These are phyloP conservation scores for Punctoribates punctum DNA, from an alignment of 2,888 invertebrate species.

Conservation along the genomic window DNA sequence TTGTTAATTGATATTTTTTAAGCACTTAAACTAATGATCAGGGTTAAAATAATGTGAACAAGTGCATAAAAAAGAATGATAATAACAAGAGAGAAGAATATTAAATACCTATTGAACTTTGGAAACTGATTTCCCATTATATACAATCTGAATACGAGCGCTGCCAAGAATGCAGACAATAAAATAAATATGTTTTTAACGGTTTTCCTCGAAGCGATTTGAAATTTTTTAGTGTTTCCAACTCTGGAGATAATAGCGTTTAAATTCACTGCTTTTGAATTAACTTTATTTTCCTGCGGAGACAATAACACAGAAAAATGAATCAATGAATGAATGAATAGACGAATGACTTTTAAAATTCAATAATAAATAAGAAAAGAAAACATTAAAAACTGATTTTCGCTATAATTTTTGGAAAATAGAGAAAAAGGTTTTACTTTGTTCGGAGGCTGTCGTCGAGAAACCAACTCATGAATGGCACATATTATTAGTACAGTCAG, in stretches of 20 bases:
- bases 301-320: background rate
- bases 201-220: conserved; percentile 31
- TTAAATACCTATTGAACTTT: conserved; percentile 53
- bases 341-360: background rate
- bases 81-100: background rate
- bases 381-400: background rate
- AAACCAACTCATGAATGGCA: conserved; percentile 20
- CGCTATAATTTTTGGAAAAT: background rate
- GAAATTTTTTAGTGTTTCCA: conserved; percentile 22
- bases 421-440: background rate
- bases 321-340: background rate
- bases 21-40: too few species aligned
- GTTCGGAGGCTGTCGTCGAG: background rate
- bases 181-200: conserved; percentile 37
- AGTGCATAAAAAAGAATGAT: too few species aligned
- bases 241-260: conserved; percentile 18
- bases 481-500: conserved; percentile 52
- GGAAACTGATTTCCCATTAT: conserved; percentile 55
- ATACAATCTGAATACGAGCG: conserved; percentile 50
- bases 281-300: conserved; percentile 14
- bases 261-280: conserved; percentile 16
- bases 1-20: too few species aligned
- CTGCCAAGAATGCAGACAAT: conserved; percentile 35
- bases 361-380: too few species aligned
- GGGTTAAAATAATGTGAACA: too few species aligned